Percentiles rank a stretch among this genome's conserved stretches.
phyloP scores from a whole-genome alignment of 2,797 vertebrate genomes.

The Cercopithecus diana region DNA sequence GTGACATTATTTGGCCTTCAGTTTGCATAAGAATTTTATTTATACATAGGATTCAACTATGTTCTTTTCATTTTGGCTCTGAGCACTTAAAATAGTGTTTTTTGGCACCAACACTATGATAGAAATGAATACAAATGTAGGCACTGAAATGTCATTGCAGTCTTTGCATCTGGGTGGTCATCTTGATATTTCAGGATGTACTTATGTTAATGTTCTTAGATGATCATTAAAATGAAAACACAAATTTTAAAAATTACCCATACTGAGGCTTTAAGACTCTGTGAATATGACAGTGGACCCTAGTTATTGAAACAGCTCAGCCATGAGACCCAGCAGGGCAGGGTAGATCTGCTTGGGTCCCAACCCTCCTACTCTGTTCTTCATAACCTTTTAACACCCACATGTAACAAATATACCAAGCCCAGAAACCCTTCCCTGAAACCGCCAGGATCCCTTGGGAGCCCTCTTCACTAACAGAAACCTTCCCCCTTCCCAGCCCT shows the following conservation, averaged over 20 bases:
- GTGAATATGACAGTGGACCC: not conserved
- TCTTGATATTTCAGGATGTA: slow-evolving; percentile 18
- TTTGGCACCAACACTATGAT: not conserved
- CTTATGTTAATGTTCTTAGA: not conserved
- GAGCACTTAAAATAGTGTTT: slow-evolving; percentile 14
- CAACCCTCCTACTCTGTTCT: not conserved
- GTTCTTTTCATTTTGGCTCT: slow-evolving; percentile 35
- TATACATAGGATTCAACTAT: slow-evolving; percentile 34
- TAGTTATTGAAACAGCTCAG: not conserved
- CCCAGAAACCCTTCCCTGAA: not conserved
- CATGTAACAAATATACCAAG: not conserved
- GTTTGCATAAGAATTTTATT: slow-evolving; percentile 43
- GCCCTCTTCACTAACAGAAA: not conserved
- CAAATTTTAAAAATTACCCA: not conserved
- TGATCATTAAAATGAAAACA: not conserved
- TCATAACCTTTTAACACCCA: not conserved
- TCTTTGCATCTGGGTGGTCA: not conserved
- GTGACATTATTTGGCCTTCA: slow-evolving; percentile 18
- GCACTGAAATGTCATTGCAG: not conserved
- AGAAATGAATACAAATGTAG: not conserved
- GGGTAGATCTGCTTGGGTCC: not conserved
- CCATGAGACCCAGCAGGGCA: not conserved
- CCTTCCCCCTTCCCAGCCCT: not conserved
- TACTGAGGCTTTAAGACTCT: not conserved
- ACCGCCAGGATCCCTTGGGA: not conserved